phyloP scores from a whole-genome alignment of 1,140 invertebrate genomes.

The Psilanteris sp. region DNA sequence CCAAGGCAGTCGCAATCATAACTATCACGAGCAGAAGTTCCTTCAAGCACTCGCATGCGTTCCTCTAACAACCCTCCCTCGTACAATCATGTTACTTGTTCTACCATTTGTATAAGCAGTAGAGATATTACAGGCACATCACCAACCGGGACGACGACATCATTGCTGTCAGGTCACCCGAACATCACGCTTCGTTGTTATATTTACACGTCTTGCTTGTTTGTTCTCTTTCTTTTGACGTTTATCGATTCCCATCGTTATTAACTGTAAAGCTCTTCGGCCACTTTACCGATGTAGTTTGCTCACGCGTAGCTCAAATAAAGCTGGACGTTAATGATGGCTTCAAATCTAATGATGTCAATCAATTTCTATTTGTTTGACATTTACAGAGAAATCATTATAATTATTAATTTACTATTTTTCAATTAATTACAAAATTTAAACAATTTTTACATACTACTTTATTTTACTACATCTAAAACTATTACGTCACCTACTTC shows the following conservation, averaged over 20 bases:
- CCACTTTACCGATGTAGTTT: slow-evolving; percentile 50
- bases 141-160: slow-evolving; percentile 56
- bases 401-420: no score
- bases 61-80: slow-evolving; percentile 60
- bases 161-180: slow-evolving; percentile 43
- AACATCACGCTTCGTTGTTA: slow-evolving; percentile 50
- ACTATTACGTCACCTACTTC: no score
- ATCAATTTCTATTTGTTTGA: slow-evolving; percentile 6
- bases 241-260: slow-evolving; percentile 56
- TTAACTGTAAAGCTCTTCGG: slow-evolving; percentile 52
- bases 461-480: no score
- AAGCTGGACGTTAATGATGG: slow-evolving; percentile 25
- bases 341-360: slow-evolving; percentile 31
- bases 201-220: slow-evolving; percentile 57
- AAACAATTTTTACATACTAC: no score
- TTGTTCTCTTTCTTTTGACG: slow-evolving; percentile 63
- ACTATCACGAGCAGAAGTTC: slow-evolving; percentile 73
- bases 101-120: slow-evolving; percentile 71
- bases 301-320: slow-evolving; percentile 38
- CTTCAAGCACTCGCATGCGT: slow-evolving; percentile 40
- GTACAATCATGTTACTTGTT: slow-evolving; percentile 71
- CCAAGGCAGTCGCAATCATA: slow-evolving; percentile 71
- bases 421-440: no score
- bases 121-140: slow-evolving; percentile 64
- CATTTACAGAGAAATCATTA: slow-evolving; percentile 3